These are phyloP conservation scores for Cryptocheilus praepositus DNA, from an alignment of 2,888 invertebrate species.

Conservation along the genomic window DNA sequence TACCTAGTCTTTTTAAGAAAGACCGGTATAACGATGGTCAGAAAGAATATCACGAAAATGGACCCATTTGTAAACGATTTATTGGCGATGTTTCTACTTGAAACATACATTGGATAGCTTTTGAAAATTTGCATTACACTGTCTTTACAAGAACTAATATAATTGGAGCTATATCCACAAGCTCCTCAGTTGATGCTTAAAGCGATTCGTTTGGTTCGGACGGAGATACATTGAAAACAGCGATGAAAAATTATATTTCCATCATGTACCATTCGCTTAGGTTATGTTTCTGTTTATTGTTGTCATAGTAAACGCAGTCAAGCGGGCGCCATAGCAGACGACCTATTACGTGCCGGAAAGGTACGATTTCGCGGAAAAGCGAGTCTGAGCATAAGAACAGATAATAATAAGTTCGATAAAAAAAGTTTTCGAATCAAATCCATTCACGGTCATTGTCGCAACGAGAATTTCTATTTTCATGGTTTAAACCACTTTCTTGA, in stretches of 20 bases:
- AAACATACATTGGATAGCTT: no score
- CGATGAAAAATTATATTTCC: background rate
- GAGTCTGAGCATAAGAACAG: background rate
- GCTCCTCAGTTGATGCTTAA: background rate
- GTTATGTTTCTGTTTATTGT: constrained; percentile 53
- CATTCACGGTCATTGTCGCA: no score
- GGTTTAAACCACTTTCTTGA: no score
- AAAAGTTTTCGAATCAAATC: no score
- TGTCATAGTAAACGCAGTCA: constrained; percentile 17
- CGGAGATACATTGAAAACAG: background rate
- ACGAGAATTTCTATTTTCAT: no score
- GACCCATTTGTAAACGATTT: no score
- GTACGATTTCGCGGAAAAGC: no score
- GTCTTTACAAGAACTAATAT: background rate
- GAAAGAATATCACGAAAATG: no score
- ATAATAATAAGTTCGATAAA: background rate
- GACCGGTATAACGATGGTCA: no score
- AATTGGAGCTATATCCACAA: background rate
- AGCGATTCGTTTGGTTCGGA: background rate
- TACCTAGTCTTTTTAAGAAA: no score
- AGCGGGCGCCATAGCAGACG: background rate
- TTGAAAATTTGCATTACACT: background rate
- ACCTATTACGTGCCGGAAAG: background rate
- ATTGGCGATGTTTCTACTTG: no score
- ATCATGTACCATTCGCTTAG: constrained; percentile 22